These are phyloP conservation scores for Lophura nycthemera DNA, from an alignment of 2,113 vertebrate species.

Conservation along the genomic window DNA sequence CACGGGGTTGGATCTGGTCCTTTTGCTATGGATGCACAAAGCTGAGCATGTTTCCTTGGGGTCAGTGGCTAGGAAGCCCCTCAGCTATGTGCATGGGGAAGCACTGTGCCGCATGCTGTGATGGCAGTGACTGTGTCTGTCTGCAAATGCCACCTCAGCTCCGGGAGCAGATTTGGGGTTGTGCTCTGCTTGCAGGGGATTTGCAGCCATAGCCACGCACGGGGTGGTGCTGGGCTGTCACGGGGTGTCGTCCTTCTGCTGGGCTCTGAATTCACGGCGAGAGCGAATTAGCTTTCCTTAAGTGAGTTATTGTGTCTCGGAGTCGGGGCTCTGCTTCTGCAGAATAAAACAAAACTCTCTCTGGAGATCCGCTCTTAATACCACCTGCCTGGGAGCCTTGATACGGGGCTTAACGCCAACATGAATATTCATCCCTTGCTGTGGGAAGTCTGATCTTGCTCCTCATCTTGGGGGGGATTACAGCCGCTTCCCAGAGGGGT, in stretches of 20 bases:
- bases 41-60: not conserved
- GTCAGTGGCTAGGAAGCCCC: not conserved
- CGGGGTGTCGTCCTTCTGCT: not conserved
- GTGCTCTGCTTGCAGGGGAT: not conserved
- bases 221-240: not conserved
- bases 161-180: not conserved
- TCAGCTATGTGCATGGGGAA: no score
- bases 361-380: conserved; percentile 17
- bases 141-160: not conserved
- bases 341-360: conserved; percentile 47
- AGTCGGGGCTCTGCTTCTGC: conserved; percentile 35
- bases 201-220: not conserved
- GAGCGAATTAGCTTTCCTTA: conserved; percentile 4
- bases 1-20: not conserved
- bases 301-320: conserved; percentile 53
- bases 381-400: conserved; percentile 60
- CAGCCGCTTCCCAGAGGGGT: not conserved
- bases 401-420: conserved; percentile 1
- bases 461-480: not conserved
- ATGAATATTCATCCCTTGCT: conserved; percentile 51
- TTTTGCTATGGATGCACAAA: not conserved
- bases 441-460: not conserved
- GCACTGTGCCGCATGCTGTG: not conserved
- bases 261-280: not conserved
- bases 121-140: not conserved